Percentiles rank a stretch among this genome's conserved stretches.
These are phyloP conservation scores for Acleris cristana DNA, from an alignment of 2,888 invertebrate species.

Conservation along the genomic window DNA sequence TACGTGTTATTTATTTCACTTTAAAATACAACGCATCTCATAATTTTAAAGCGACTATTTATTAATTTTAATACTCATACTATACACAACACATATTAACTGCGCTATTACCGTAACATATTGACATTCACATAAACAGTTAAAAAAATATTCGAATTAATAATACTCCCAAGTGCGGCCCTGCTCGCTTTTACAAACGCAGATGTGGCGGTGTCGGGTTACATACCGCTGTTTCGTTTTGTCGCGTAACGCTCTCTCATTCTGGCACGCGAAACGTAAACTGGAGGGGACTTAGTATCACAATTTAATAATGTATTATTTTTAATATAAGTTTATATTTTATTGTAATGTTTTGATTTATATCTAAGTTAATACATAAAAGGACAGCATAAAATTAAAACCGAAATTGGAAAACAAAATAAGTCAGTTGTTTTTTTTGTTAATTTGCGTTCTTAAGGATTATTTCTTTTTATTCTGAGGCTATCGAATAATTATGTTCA, in stretches of 20 bases:
- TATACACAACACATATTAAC: no score
- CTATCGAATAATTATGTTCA: no score
- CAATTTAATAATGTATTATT: background rate
- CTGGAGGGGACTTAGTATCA: slow-evolving; percentile 39
- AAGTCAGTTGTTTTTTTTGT: no score
- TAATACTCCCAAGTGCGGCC: slow-evolving; percentile 55
- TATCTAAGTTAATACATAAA: background rate
- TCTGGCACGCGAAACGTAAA: slow-evolving; percentile 44
- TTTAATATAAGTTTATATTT: background rate
- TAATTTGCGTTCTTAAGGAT: no score
- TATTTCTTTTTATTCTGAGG: no score
- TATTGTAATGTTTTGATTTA: background rate
- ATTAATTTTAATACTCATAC: no score
- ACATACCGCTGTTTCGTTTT: slow-evolving; percentile 55
- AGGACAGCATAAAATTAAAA: no score
- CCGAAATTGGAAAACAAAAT: no score
- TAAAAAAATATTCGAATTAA: slow-evolving; percentile 50
- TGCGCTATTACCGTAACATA: no score
- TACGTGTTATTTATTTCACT: no score
- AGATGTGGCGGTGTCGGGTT: slow-evolving; percentile 77
- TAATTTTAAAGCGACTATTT: no score
- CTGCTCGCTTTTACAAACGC: slow-evolving; percentile 73
- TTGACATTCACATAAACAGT: slow-evolving; percentile 13
- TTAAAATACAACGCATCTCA: no score
- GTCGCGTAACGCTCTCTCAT: slow-evolving; percentile 25